phyloP scores from a whole-genome alignment of 2,888 invertebrate species.

The Caenorhabditis macrosperma region DNA sequence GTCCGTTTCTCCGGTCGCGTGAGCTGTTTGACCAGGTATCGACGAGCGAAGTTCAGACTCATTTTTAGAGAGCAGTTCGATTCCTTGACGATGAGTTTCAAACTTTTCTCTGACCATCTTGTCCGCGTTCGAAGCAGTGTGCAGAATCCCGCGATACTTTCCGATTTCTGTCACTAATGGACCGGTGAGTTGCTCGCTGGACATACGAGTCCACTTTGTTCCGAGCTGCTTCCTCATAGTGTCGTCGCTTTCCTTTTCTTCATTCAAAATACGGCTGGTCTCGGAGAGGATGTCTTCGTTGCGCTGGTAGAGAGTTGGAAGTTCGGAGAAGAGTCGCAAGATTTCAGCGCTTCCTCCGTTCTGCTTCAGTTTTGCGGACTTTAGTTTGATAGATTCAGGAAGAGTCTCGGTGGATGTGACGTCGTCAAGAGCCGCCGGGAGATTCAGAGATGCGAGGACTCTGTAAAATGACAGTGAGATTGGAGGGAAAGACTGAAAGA shows the following conservation, averaged over 20 bases:
- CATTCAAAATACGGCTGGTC: conserved; percentile 85
- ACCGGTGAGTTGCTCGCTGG: conserved; percentile 91
- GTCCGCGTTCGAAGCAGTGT: conserved; percentile 90
- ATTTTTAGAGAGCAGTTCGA: conserved; percentile 86
- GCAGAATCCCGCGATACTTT: conserved; percentile 92
- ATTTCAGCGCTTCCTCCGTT: conserved; percentile 71
- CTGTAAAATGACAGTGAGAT: conserved; percentile 81
- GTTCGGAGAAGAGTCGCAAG: conserved; percentile 87
- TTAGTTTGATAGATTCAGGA: conserved; percentile 91
- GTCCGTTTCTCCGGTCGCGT: conserved; percentile 80
- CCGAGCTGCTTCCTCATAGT: conserved; percentile 92
- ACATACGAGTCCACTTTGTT: conserved; percentile 92
- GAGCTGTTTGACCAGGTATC: conserved; percentile 84
- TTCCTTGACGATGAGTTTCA: conserved; percentile 87
- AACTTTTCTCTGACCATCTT: conserved; percentile 91
- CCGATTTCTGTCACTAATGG: conserved; percentile 90
- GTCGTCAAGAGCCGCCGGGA: conserved; percentile 96
- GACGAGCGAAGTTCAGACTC: conserved; percentile 84
- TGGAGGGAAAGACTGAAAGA: conserved; percentile 7
- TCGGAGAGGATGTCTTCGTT: conserved; percentile 96
- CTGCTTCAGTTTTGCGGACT: conserved; percentile 85
- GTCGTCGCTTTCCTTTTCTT: conserved; percentile 92
- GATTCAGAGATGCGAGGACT: conserved; percentile 91
- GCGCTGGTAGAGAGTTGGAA: conserved; percentile 91
- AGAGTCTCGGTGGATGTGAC: conserved; percentile 85